These are phyloP conservation scores for Leptonema lineaticorne DNA, from an alignment of 1,140 invertebrate species.

Conservation along the genomic window DNA sequence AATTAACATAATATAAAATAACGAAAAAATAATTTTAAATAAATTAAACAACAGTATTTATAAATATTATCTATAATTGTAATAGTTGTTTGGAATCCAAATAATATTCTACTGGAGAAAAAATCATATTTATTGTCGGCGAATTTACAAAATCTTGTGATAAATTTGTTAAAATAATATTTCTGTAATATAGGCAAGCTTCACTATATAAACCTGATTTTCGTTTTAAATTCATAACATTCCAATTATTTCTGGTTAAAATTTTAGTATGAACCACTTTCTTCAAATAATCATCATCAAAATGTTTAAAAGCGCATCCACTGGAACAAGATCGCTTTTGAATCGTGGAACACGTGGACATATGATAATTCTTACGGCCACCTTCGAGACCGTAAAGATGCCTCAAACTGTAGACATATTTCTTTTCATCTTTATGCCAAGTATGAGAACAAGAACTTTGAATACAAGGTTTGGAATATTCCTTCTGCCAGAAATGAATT, in stretches of 20 bases:
- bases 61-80: neutral
- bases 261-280: constrained; percentile 46
- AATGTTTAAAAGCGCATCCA: constrained; percentile 63
- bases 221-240: constrained; percentile 24
- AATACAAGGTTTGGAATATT: constrained; percentile 60
- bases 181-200: constrained; percentile 34
- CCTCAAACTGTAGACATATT: constrained; percentile 69
- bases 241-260: constrained; percentile 16
- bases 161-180: constrained; percentile 14
- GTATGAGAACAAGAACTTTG: constrained; percentile 59
- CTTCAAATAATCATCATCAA: constrained; percentile 54
- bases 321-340: constrained; percentile 59
- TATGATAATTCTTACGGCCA: constrained; percentile 60
- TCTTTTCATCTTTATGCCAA: constrained; percentile 64
- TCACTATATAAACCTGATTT: constrained; percentile 17
- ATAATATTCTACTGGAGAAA: constrained; percentile 35
- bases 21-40: neutral
- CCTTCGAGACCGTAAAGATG: constrained; percentile 75
- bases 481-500: constrained; percentile 65
- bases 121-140: neutral
- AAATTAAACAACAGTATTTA: neutral
- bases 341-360: constrained; percentile 58
- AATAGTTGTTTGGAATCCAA: constrained; percentile 27
- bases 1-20: neutral
- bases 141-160: neutral